Percentiles rank a stretch among this genome's conserved stretches.
phyloP scores from a whole-genome alignment of 1,140 invertebrate genomes.

The Eueides isabella region DNA sequence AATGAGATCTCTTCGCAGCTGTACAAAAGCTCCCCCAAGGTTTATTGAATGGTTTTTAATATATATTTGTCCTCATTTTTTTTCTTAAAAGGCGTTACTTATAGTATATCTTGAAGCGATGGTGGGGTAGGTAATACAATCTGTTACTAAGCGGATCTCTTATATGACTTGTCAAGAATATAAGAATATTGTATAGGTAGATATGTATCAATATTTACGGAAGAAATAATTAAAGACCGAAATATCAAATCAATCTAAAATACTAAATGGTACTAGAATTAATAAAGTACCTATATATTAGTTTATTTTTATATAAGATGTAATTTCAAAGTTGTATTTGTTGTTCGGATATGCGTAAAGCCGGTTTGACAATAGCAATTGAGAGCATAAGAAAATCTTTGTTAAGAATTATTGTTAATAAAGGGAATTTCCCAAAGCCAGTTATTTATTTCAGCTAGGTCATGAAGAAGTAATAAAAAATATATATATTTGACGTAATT shows the following conservation, averaged over 20 bases:
- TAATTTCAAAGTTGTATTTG: background rate
- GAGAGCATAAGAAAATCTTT: background rate
- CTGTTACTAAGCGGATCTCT: constrained; percentile 24
- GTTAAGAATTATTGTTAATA: background rate
- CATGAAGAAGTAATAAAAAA: background rate
- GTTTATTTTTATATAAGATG: background rate
- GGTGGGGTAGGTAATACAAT: constrained; percentile 22
- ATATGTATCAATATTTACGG: background rate
- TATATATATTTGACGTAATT: too few relatives aligned
- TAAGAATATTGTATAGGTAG: too few relatives aligned
- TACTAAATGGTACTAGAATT: too few relatives aligned
- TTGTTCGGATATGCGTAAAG: background rate
- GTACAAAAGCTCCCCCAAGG: constrained; percentile 59
- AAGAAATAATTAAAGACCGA: background rate
- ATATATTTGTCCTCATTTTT: constrained; percentile 37
- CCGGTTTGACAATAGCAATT: background rate
- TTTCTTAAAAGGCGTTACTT: constrained; percentile 42
- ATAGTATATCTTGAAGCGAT: constrained; percentile 11
- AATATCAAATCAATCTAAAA: background rate
- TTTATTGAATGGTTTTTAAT: constrained; percentile 39
- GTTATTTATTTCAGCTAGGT: background rate
- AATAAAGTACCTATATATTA: background rate
- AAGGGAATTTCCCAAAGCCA: background rate
- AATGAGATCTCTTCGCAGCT: constrained; percentile 49
- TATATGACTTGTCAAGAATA: background rate